Conservation (phyloP, 2,888 invertebrate genomes). For the Pantelozetes paolii region DNA sequence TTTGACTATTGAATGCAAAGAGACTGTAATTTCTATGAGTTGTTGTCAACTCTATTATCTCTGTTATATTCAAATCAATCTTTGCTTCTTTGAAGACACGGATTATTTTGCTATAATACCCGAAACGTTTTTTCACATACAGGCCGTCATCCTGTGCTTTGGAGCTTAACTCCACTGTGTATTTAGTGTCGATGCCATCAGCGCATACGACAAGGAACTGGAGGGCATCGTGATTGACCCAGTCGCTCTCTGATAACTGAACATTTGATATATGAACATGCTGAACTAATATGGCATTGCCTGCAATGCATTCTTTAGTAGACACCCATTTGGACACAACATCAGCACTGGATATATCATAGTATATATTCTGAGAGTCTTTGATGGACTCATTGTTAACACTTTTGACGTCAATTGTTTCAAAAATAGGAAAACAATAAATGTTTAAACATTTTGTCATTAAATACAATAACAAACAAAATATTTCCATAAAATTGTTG, state of each 20-base stretch:
- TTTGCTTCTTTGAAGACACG: neutral
- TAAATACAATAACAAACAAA: too few species aligned
- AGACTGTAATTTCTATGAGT: neutral
- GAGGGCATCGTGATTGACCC: neutral
- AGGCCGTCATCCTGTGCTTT: too few species aligned
- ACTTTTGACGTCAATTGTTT: neutral
- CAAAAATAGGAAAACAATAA: neutral
- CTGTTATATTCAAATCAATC: constrained; percentile 1
- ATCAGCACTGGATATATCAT: neutral
- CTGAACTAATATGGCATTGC: neutral
- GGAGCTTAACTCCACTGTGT: neutral
- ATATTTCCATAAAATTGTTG: too few species aligned
- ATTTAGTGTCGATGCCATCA: neutral
- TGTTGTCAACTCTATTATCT: constrained; percentile 2
- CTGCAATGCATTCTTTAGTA: neutral
- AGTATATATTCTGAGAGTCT: neutral
- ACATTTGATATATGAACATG: neutral
- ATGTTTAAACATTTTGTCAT: neutral
- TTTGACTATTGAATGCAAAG: neutral
- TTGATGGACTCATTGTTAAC: neutral
- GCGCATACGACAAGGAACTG: neutral
- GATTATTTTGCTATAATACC: neutral
- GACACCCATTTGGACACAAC: neutral
- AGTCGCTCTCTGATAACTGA: neutral
- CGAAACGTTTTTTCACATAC: neutral